Conservation (phyloP, 2,888 invertebrate species). For the Mimas tiliae region DNA sequence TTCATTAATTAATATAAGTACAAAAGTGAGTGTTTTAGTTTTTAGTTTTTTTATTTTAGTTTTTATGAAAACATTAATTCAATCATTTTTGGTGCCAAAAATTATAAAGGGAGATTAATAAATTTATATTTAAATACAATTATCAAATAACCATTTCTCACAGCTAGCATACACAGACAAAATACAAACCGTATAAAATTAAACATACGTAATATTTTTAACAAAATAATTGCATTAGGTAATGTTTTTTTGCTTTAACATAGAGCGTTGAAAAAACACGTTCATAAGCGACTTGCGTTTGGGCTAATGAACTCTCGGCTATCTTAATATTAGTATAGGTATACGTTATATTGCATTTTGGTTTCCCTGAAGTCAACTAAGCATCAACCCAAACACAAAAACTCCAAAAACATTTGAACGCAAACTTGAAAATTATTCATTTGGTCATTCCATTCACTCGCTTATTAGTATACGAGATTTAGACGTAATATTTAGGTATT, state of each 20-base stretch:
- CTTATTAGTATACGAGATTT: not conserved
- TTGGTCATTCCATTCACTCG: not conserved
- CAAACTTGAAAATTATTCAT: slow-evolving; percentile 10
- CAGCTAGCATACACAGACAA: slow-evolving; percentile 3
- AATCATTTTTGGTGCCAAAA: slow-evolving; percentile 12
- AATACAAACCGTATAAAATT: slow-evolving; percentile 12
- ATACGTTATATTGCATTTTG: not conserved
- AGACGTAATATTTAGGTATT: not conserved
- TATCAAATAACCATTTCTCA: slow-evolving; percentile 1
- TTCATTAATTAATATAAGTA: too few relatives aligned
- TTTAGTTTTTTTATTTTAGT: too few relatives aligned
- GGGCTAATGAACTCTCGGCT: not conserved
- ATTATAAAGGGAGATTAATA: not conserved
- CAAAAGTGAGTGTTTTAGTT: too few relatives aligned
- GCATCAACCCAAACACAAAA: not conserved
- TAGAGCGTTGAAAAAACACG: not conserved
- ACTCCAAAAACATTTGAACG: not conserved
- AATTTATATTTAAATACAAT: slow-evolving; percentile 3
- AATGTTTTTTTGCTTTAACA: not conserved
- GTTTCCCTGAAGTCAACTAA: not conserved
- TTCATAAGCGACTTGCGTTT: not conserved
- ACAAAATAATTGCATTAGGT: not conserved
- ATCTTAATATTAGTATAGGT: too few relatives aligned
- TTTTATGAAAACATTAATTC: not conserved
- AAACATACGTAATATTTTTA: not conserved